These are phyloP conservation scores for Pseudanteris insignis DNA, from an alignment of 2,888 invertebrate genomes.

Conservation along the genomic window DNA sequence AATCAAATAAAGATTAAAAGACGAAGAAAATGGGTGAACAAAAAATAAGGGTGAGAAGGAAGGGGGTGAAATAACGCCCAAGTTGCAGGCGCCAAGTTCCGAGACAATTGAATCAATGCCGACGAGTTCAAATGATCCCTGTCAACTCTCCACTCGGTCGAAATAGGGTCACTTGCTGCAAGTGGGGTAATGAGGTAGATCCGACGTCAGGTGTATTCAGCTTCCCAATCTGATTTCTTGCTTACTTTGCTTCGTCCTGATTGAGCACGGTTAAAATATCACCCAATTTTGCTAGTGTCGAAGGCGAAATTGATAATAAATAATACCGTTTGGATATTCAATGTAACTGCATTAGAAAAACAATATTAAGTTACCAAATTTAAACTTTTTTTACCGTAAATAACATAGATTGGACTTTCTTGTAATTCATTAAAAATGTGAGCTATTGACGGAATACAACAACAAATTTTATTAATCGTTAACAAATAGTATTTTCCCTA, in stretches of 20 bases:
- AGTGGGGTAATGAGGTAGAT: constrained; percentile 21
- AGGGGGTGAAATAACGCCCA: constrained; percentile 18
- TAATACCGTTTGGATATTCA: too few species aligned
- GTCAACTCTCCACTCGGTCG: constrained; percentile 18
- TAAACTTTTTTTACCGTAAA: too few species aligned
- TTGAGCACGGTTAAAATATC: too few species aligned
- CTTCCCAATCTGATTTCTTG: constrained; percentile 2
- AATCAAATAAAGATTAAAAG: constrained; percentile 47
- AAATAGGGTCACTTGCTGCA: constrained; percentile 16
- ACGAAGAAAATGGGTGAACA: constrained; percentile 28
- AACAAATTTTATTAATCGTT: too few species aligned
- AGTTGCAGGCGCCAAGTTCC: constrained; percentile 26
- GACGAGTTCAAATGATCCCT: constrained; percentile 21
- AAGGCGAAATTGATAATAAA: too few species aligned
- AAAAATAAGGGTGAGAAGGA: constrained; percentile 7
- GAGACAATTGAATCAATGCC: constrained; percentile 33
- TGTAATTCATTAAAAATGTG: too few species aligned
- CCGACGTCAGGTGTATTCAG: constrained; percentile 28
- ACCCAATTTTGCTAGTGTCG: too few species aligned
- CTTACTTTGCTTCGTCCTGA: background rate
- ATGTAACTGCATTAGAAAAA: too few species aligned
- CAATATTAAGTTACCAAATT: too few species aligned
- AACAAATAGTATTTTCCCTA: too few species aligned
- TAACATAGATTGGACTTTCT: too few species aligned
- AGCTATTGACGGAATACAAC: too few species aligned